Evolutionary conservation across 1,140 invertebrate genomes (phyloP).

Genomic region (Parapsyche elsis): DNA sequence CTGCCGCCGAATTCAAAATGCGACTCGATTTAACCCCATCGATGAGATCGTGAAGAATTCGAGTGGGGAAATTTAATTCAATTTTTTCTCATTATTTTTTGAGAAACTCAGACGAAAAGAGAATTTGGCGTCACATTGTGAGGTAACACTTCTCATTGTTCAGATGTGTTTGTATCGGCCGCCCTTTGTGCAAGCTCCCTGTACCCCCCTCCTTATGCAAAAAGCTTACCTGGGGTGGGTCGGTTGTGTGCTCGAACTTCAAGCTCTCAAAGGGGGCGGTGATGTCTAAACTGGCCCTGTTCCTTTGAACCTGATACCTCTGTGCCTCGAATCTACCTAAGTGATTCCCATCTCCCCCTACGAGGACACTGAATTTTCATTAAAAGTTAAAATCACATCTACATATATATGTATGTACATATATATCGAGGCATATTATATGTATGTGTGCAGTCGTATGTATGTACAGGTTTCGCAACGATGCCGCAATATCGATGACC

Average conservation of each 20-base stretch:
- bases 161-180: constrained; percentile 28
- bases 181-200: constrained; percentile 25
- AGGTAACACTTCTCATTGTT: constrained; percentile 33
- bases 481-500: not conserved
- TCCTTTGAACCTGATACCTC: constrained; percentile 3
- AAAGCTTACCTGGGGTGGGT: constrained; percentile 10
- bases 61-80: too few species aligned
- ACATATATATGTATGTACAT: too few species aligned
- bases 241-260: constrained; percentile 17
- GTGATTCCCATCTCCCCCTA: too few species aligned
- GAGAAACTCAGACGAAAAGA: constrained; percentile 46
- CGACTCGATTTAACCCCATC: not conserved
- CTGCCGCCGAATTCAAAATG: constrained; percentile 34
- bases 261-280: constrained; percentile 10
- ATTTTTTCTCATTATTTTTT: not conserved
- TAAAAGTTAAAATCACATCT: too few species aligned
- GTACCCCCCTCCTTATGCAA: not conserved
- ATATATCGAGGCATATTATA: too few species aligned
- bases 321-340: not conserved
- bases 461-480: not conserved
- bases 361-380: too few species aligned
- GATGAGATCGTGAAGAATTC: not conserved
- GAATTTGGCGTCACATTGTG: constrained; percentile 34
- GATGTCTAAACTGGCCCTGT: constrained; percentile 16
- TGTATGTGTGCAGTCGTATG: too few species aligned